Conservation (phyloP, 2,797 vertebrate species). For the Rhinogobio ventralis region DNA sequence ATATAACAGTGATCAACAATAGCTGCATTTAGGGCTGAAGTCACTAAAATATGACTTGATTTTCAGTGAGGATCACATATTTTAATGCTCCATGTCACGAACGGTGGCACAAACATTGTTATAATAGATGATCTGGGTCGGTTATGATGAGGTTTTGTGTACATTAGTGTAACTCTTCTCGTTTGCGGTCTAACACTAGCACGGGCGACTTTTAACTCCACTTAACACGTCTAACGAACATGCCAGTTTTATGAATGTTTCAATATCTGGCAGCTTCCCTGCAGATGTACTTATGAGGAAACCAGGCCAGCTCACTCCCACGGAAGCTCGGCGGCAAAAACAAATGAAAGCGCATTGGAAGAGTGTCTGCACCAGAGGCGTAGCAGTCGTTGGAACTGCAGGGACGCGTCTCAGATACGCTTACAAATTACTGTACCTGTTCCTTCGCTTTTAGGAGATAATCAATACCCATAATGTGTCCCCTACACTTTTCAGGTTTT, state of each 20-base stretch:
- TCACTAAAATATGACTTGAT: conserved; percentile 22
- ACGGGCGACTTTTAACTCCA: conserved; percentile 58
- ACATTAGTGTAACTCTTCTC: not conserved
- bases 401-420: not conserved
- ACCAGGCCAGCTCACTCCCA: conserved; percentile 31
- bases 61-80: not conserved
- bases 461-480: not conserved
- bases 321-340: conserved; percentile 18
- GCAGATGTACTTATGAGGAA: conserved; percentile 53
- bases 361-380: not conserved
- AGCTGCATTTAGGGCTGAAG: not conserved
- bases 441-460: not conserved
- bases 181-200: conserved; percentile 53
- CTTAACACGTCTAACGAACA: conserved; percentile 61
- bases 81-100: conserved; percentile 16
- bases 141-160: conserved; percentile 16
- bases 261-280: conserved; percentile 56
- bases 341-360: conserved; percentile 7
- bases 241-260: conserved; percentile 62
- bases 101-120: conserved; percentile 13
- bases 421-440: not conserved
- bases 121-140: conserved; percentile 21
- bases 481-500: not conserved
- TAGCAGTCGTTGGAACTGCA: not conserved
- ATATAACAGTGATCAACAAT: conserved; percentile 36